Evolutionary conservation across 2,113 vertebrate genomes (phyloP), one percentile per base, ranked within the genome.

Genomic region (Aptenodytes patagonicus): DNA sequence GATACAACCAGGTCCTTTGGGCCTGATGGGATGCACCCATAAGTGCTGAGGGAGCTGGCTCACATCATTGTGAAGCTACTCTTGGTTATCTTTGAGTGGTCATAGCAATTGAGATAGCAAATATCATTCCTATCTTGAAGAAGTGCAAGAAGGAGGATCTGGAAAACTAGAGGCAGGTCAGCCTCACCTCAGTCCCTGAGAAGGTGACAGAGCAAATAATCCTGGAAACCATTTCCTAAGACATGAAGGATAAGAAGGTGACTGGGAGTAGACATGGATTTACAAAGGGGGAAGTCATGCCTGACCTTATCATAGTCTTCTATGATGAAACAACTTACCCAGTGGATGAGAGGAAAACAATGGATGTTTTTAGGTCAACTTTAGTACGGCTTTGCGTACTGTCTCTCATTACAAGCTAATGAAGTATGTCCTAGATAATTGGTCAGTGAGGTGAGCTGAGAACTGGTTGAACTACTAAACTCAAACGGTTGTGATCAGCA

Each of bases 21-120:
- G 19, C 17, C 12, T 58, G 8, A 47, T 24, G 24, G 17, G 5
- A 28, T 31, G 4, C 8, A 31, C 16, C 5, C 3, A 0, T 21
- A 68, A 25, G 34, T 47, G 10, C 49, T 36, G 36, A 34, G 10
- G 36, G 31, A 77, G 29, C 18, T 62, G 42, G 8, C 21, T 24
- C 6, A 17, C 4, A 1, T 42, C 10, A 25, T 19, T 77, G 20
- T 55, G 29, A 54, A 54, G 29, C 19, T 61, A n/a, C 9, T 77
- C 6, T 42, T 1, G 0, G 3, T 64, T 78, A 42, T 57, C 72
- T 77, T 70, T 47, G 29, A 62, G 31, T 42, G 9, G 57, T 62
- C 29, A 20, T 13, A 34, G 16, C 17, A 18, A 69, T 5, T 61
- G 44, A 68, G 11, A 42, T 32, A 57, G 21, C 14, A 57, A 62